phyloP scores from a whole-genome alignment of 2,797 vertebrate genomes.

The Amblyopsis hoosieri region DNA sequence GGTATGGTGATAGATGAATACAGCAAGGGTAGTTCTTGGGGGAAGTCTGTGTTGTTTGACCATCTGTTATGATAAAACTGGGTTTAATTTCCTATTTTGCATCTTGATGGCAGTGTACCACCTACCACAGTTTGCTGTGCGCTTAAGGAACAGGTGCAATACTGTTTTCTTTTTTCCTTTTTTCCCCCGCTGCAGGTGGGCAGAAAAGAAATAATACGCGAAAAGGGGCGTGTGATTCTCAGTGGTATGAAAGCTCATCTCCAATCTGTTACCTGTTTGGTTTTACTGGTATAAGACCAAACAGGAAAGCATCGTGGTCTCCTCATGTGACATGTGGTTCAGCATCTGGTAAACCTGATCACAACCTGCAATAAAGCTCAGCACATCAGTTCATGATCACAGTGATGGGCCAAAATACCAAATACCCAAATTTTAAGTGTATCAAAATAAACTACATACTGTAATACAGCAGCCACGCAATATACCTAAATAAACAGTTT shows the following conservation, averaged over 20 bases:
- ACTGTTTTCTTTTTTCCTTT: background rate
- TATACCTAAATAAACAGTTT: too few relatives aligned
- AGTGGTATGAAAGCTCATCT: background rate
- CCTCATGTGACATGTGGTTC: slow-evolving; percentile 48
- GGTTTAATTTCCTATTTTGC: slow-evolving; percentile 31
- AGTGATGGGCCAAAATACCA: background rate
- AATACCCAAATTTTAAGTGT: too few relatives aligned
- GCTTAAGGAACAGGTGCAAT: slow-evolving; percentile 23
- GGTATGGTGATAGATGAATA: background rate
- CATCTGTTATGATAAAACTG: slow-evolving; percentile 12
- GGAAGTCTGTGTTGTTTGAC: background rate
- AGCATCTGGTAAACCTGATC: slow-evolving; percentile 57
- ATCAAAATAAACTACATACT: too few relatives aligned
- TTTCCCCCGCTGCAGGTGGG: background rate
- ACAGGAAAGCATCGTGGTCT: slow-evolving; percentile 18
- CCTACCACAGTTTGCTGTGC: background rate
- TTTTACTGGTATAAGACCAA: background rate
- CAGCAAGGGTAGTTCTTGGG: background rate
- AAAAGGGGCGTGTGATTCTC: background rate
- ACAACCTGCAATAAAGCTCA: slow-evolving; percentile 51
- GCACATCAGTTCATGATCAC: slow-evolving; percentile 49
- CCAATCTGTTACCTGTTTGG: slow-evolving; percentile 21
- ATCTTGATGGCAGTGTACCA: background rate
- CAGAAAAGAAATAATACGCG: background rate
- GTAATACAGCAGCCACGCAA: too few relatives aligned